Evolutionary conservation across 2,113 vertebrate species (phyloP).

Genomic region (pig (Sus scrofa)): T2T-Sscrofa CM000812.6:243452001-243452500

Average conservation of each 20-base stretch:
- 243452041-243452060: conserved; percentile 60
- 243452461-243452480: neutral
- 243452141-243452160: neutral
- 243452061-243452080: conserved; percentile 22
- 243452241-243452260: neutral
- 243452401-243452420: neutral
- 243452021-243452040: neutral
- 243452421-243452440: neutral
- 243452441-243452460: neutral
- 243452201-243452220: conserved; percentile 1
- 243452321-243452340: neutral
- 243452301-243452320: neutral
- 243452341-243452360: neutral
- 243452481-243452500: too few relatives aligned
- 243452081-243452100: conserved; percentile 52
- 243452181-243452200: neutral
- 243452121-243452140: conserved; percentile 48
- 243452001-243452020: conserved; percentile 26
- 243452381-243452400: neutral
- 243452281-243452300: neutral
- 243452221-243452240: neutral
- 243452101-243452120: conserved; percentile 33
- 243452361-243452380: neutral
- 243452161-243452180: neutral
- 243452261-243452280: neutral